Evolutionary conservation across 2,888 invertebrate genomes (phyloP), one percentile per base, ranked within the genome.

Genomic region (Sminthurinus aureus): DNA sequence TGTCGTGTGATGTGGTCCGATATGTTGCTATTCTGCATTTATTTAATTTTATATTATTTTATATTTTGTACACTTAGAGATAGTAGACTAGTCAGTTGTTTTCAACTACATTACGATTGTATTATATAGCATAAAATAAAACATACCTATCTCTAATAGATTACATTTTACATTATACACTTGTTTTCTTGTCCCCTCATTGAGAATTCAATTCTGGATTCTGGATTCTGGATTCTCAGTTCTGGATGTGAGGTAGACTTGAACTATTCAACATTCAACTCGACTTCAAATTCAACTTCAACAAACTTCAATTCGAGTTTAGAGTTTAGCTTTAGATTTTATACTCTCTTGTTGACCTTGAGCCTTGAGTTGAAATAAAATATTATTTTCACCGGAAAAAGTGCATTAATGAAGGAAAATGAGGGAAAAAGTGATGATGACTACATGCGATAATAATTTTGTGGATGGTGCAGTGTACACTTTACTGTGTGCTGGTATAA

Each of bases 321-420:
- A 3, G 58, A 58, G 58, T 58, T 58, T 58, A 15, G 2, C 58
- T 58, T 18, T 58, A 13, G 2, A 13, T 9, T 38, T 38, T 38
- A 38, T 38, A 4, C 22, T 38, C n/a, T 38, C 79, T 67, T 38
- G 67, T 24, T 79, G 79, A 66, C 79, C 79, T 79, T 79, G 79
- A 67, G 15, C 79, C 79, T 79, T 79, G 79, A 67, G 15, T 15
- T 79, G 11, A 26, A 66, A 38, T 38, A 4, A 38, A 38, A 38
- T 67, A 24, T 38, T 50, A 69, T 79, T 79, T 79, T 79, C 79
- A 79, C 79, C 79, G 79, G 79, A 77, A 79, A 77, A 79, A 79
- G 69, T 79, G 79, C 79, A 79, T 79, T 79, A 79, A 79, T 79
- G 79, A 69, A 79, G 79, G 38, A 38, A 38, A 77, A 77, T 77